Evolutionary conservation across 2,797 vertebrate species (phyloP).

Genomic region (Chiroxiphia lanceolata): DNA sequence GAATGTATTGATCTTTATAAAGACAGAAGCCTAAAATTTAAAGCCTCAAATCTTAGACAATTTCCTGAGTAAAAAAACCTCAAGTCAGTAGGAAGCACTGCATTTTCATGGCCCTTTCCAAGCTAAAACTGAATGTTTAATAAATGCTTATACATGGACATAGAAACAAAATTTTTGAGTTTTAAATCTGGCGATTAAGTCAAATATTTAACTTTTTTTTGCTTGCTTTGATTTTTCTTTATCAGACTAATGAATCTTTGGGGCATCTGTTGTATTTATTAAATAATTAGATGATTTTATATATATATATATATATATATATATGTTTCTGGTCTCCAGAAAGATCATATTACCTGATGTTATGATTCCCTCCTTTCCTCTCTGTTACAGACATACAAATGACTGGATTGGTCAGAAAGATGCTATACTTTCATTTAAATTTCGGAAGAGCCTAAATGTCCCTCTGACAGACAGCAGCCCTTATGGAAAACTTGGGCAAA

Average conservation of each 20-base stretch:
- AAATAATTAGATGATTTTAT: not conserved
- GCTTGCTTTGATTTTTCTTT: not conserved
- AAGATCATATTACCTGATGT: not conserved
- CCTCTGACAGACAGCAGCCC: not conserved
- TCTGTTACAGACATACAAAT: not conserved
- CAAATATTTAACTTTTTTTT: not conserved
- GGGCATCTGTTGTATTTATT: not conserved
- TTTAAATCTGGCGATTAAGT: not conserved
- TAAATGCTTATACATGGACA: not conserved
- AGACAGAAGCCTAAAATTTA: not conserved
- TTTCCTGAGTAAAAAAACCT: not conserved
- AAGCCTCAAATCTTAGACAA: not conserved
- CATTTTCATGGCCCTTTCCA: not conserved
- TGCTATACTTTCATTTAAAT: not conserved
- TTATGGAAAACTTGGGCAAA: not conserved
- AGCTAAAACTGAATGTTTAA: not conserved
- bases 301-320: too few species aligned
- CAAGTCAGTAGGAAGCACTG: not conserved
- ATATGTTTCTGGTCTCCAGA: not conserved
- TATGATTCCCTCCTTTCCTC: not conserved
- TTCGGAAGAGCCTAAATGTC: not conserved
- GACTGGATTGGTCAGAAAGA: not conserved
- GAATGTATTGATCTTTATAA: not conserved
- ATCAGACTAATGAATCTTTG: not conserved
- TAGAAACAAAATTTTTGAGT: not conserved